Evolutionary conservation across 2,797 vertebrate species (phyloP).

Genomic region (Gallirallus australis): DNA sequence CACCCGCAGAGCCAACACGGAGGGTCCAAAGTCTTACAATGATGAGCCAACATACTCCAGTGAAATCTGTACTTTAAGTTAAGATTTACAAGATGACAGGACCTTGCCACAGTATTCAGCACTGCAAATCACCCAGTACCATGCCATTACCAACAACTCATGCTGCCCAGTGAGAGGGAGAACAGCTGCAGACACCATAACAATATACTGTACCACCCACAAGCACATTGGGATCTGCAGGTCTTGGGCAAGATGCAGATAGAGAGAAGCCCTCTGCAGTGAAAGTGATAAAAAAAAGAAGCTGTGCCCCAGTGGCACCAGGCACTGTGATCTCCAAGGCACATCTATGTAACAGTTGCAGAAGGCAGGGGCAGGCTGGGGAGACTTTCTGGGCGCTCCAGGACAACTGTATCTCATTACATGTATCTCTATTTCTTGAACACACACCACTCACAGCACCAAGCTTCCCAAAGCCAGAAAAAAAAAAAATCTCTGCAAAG

Average conservation of each 20-base stretch:
- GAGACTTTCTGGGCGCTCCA: background rate
- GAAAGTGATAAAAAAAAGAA: too few relatives aligned
- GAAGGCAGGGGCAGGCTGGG: background rate
- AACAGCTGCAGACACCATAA: too few relatives aligned
- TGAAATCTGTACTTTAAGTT: background rate
- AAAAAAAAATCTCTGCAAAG: background rate
- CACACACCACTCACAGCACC: fast-evolving
- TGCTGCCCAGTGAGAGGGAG: too few relatives aligned
- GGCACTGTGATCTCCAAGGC: background rate
- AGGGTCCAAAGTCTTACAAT: background rate
- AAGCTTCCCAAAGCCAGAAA: background rate
- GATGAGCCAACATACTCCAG: fast-evolving
- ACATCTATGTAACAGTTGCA: background rate
- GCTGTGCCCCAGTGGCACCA: background rate
- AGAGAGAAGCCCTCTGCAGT: too few relatives aligned
- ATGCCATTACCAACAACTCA: too few relatives aligned
- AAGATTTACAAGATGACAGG: background rate
- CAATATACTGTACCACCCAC: too few relatives aligned
- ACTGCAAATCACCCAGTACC: too few relatives aligned
- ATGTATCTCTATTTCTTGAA: background rate
- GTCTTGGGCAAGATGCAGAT: too few relatives aligned
- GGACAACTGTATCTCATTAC: background rate
- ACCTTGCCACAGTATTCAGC: too few relatives aligned
- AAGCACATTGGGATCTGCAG: too few relatives aligned
- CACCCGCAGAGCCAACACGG: background rate